A percentile compares a stretch with the other conserved stretches of the same genome.
Evolutionary conservation across 2,113 vertebrate species (phyloP).

Genomic region (Sphyrna mokarran): DNA sequence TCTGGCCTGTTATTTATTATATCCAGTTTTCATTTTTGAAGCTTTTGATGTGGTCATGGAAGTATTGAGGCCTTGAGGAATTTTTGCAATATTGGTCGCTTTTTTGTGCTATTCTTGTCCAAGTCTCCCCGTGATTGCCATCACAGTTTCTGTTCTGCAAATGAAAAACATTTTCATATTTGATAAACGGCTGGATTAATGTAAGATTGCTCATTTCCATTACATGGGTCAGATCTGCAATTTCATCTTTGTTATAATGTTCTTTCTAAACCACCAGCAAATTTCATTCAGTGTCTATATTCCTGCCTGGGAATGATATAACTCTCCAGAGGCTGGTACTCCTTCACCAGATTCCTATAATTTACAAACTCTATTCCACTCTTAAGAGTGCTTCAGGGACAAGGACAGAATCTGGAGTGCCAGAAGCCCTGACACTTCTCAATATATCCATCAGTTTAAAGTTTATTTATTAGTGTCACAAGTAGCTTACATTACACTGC

Average conservation of each 20-base stretch:
- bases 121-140: neutral
- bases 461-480: too few species aligned
- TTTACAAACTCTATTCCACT: too few species aligned
- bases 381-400: too few species aligned
- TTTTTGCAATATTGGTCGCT: constrained; percentile 10
- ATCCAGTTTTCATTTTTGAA: neutral
- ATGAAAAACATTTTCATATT: neutral
- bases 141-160: neutral
- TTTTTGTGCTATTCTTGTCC: neutral
- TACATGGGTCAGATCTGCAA: neutral
- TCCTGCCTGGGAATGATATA: neutral
- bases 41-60: neutral
- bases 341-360: too few species aligned
- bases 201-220: neutral
- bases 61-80: constrained; percentile 1
- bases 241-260: neutral
- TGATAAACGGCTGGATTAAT: neutral
- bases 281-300: neutral
- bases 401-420: too few species aligned
- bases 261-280: neutral
- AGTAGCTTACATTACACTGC: too few species aligned
- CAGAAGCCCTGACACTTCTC: too few species aligned
- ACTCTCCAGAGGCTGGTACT: too few species aligned
- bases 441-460: too few species aligned
- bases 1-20: neutral